A percentile compares a stretch with the other conserved stretches of the same genome.
phyloP scores from a whole-genome alignment of 1,140 invertebrate genomes.

The Leptestheria dahalacensis region DNA sequence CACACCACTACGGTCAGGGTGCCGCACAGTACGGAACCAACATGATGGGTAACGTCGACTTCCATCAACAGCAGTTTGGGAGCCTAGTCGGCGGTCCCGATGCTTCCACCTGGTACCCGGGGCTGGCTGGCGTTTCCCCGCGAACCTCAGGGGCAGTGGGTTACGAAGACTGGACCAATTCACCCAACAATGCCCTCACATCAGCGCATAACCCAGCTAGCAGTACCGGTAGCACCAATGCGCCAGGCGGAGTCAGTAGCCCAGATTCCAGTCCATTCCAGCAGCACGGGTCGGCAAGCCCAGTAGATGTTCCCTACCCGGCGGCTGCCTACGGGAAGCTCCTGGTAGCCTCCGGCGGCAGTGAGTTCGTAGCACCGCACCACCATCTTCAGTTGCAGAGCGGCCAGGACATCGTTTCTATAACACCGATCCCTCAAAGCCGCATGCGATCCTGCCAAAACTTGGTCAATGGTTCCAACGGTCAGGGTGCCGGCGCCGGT shows the following conservation, averaged over 20 bases:
- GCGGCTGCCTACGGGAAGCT: background rate
- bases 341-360: background rate
- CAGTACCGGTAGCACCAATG: background rate
- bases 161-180: constrained; percentile 16
- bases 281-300: constrained; percentile 4
- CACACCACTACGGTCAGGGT: constrained; percentile 7
- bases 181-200: background rate
- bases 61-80: constrained; percentile 9
- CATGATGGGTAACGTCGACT: constrained; percentile 12
- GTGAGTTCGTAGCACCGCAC: constrained; percentile 5
- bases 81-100: constrained; percentile 12
- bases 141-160: constrained; percentile 9
- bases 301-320: constrained; percentile 2
- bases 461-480: background rate
- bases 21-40: constrained; percentile 6
- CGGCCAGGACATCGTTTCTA: constrained; percentile 9
- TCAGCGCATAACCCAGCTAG: background rate
- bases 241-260: constrained; percentile 10
- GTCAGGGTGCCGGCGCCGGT: constrained; percentile 13
- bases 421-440: constrained; percentile 4
- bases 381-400: constrained; percentile 2
- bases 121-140: constrained; percentile 2
- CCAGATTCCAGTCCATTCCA: constrained; percentile 1
- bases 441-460: background rate
- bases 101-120: constrained; percentile 6